Base-by-base conservation (phyloP, 1,140 invertebrate genomes). In the Asobara japonica region DNA sequence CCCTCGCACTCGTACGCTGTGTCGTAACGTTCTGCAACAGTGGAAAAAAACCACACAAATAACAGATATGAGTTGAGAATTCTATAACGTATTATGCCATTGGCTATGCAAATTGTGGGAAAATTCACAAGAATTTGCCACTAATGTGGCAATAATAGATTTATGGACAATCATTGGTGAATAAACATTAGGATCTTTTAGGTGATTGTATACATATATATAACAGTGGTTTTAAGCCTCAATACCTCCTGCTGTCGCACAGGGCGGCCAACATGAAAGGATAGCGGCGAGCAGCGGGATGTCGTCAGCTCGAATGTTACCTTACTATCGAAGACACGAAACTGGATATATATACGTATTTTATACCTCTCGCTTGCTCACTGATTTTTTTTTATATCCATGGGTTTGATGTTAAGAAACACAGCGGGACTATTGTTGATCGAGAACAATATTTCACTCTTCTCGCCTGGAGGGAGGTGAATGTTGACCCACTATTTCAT, bases 1-100 rank as follows among this genome's bases (percentile, higher is more conserved):
- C 95, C 95, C 88, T 98, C 96, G 87, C 97, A 98, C 56, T 96
- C 96, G 86, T 97, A 97, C 25, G 94, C 94, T 64, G 95, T 97
- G 84, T 95, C 93, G 87, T 97, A 97, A 81, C 93, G 90, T 82
- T 91, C 91, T 92, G 88, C 16, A 89, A 90, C 65, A 80, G 82
- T 78, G 80, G 77, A 68, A 16, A 25, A 48, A 27, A 38, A 51
- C 4, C n/a, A n/a, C n/a, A n/a, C n/a, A n/a, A n/a, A n/a, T n/a
- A n/a, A n/a, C n/a, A n/a, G n/a, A n/a, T n/a, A n/a, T n/a, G 25
- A 48, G 10, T 45, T 51, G 16, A 38, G 51, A 18, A 71, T 61
- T 20, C 16, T 71, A 20, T 25, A 66, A 41, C 13, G 36, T 33
- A 38, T 38, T 25, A 66, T 45, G 25, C 36, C 8, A 27, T 45